phyloP scores from a whole-genome alignment of 2,888 invertebrate species.

The Dichetophora obliterata region DNA sequence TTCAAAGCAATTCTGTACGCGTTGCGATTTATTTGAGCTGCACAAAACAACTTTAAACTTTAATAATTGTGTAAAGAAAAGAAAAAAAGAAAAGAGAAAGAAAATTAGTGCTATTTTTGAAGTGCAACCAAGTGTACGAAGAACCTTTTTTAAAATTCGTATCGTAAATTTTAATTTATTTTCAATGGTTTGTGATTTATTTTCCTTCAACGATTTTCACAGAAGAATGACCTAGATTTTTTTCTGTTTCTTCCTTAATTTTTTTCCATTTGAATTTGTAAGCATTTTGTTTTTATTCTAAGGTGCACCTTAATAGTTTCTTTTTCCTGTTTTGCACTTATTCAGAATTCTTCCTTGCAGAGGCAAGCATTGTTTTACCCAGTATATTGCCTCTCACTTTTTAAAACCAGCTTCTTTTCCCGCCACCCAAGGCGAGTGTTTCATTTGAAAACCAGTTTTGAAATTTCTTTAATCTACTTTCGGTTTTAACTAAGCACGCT shows the following conservation, averaged over 20 bases:
- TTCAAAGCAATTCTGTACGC: slow-evolving; percentile 18
- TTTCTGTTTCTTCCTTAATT: neutral
- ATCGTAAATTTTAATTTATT: neutral
- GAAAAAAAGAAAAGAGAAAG: neutral
- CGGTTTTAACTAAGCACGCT: neutral
- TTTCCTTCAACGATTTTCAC: neutral
- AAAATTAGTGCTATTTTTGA: neutral
- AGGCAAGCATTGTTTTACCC: neutral
- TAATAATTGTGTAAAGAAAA: neutral
- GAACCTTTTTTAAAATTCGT: neutral
- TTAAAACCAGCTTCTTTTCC: neutral
- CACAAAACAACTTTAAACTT: neutral
- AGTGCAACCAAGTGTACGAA: neutral
- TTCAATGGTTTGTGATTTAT: neutral
- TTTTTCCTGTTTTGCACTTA: neutral
- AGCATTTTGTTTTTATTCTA: neutral
- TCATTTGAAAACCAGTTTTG: slow-evolving; percentile 1
- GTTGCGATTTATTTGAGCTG: neutral
- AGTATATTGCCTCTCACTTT: slow-evolving; percentile 9
- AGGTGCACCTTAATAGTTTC: neutral
- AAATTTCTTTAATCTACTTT: neutral
- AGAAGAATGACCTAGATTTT: neutral
- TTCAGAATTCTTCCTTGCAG: neutral
- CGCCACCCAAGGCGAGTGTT: slow-evolving; percentile 1
- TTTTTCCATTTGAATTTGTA: neutral